Percentiles rank a stretch among this genome's conserved stretches.
These are phyloP conservation scores for Taurulus bubalis DNA, from an alignment of 2,113 vertebrate genomes.

Conservation along the genomic window DNA sequence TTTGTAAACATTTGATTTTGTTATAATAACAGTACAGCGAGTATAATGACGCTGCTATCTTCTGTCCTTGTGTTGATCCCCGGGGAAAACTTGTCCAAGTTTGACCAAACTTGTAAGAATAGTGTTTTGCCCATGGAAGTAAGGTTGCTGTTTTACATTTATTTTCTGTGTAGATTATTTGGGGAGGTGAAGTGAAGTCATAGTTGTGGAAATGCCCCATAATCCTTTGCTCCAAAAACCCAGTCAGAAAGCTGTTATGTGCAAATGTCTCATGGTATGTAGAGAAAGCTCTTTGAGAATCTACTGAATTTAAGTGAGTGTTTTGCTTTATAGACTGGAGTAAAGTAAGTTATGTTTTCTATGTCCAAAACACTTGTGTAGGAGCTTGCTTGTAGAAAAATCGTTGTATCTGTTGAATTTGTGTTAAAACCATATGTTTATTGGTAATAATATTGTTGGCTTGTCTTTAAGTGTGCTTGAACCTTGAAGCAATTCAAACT, in stretches of 20 bases:
- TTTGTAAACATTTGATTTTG: constrained; percentile 12
- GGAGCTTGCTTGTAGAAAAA: background rate
- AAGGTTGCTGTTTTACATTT: constrained; percentile 19
- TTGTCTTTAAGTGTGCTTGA: background rate
- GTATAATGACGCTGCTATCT: background rate
- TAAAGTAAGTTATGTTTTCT: background rate
- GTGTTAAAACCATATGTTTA: background rate
- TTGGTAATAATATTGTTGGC: background rate
- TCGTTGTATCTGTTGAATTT: background rate
- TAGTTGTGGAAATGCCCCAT: constrained; percentile 21
- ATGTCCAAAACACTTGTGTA: background rate
- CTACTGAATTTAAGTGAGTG: background rate
- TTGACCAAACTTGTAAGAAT: background rate
- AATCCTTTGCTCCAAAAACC: constrained; percentile 14
- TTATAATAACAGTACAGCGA: background rate
- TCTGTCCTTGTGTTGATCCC: background rate
- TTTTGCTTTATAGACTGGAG: background rate
- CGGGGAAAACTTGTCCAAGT: background rate
- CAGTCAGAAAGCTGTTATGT: constrained; percentile 8
- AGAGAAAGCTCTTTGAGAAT: background rate
- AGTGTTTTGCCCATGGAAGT: constrained; percentile 4
- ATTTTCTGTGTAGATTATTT: constrained; percentile 10
- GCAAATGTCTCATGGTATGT: constrained; percentile 12
- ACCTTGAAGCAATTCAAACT: background rate
- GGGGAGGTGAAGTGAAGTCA: constrained; percentile 5